Conservation (phyloP, 2,113 vertebrate species). For the Alectura lathami region DNA sequence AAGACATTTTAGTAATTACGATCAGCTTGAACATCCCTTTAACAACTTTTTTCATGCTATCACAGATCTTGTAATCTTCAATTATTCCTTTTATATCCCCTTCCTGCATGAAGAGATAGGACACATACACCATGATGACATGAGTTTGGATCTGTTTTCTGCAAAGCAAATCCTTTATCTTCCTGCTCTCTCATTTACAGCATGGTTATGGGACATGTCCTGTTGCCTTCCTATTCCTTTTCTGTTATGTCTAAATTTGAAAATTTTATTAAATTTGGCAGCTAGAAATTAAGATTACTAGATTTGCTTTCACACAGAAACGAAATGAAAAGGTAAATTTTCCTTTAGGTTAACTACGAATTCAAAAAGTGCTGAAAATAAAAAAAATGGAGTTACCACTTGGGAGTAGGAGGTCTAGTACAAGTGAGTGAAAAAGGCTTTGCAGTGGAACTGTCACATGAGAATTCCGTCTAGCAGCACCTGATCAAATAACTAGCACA, state of each 20-base stretch:
- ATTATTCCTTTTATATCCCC: not conserved
- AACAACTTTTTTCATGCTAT: not conserved
- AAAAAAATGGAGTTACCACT: not conserved
- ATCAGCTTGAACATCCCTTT: not conserved
- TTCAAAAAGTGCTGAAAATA: conserved; percentile 20
- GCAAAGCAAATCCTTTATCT: not conserved
- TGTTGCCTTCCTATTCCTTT: not conserved
- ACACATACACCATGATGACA: not conserved
- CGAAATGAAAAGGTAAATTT: conserved; percentile 20
- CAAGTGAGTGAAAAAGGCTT: not conserved
- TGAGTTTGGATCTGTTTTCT: not conserved
- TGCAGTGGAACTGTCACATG: not conserved
- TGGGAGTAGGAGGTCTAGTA: not conserved
- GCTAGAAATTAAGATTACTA: conserved; percentile 12
- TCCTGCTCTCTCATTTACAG: not conserved
- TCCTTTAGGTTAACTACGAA: conserved; percentile 5
- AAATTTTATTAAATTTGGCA: conserved; percentile 13
- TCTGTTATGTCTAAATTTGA: not conserved
- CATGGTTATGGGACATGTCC: not conserved
- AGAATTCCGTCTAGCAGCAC: not conserved
- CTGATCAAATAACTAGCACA: not conserved
- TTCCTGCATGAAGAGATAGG: not conserved
- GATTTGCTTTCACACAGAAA: not conserved
- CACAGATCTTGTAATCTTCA: not conserved
- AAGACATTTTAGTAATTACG: not conserved